phyloP scores from a whole-genome alignment of 2,113 vertebrate genomes.

The Promerops cafer region DNA sequence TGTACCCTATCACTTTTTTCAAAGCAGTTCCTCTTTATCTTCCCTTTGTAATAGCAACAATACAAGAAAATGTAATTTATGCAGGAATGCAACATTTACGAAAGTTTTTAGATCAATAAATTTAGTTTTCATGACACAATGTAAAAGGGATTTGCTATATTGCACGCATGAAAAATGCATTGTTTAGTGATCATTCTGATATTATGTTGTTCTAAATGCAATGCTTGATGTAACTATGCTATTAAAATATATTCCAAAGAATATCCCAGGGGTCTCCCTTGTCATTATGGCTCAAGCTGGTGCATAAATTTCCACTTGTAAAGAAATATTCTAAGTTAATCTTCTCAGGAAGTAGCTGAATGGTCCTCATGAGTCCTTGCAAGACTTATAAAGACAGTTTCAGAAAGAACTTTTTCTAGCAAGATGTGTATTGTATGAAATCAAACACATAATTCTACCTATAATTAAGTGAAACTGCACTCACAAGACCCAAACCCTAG shows the following conservation, averaged over 20 bases:
- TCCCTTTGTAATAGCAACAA: neutral
- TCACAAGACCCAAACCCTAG: neutral
- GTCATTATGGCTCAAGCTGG: slow-evolving; percentile 3
- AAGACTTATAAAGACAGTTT: neutral
- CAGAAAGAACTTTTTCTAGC: neutral
- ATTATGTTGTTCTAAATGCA: slow-evolving; percentile 14
- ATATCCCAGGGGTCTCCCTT: neutral
- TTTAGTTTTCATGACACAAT: neutral
- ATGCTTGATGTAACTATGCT: neutral
- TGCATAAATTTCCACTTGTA: slow-evolving; percentile 35
- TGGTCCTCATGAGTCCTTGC: neutral
- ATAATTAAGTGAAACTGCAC: neutral
- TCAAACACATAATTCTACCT: neutral
- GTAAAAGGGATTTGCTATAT: slow-evolving; percentile 11
- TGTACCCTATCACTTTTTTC: neutral
- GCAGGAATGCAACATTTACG: neutral
- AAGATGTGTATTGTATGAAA: neutral
- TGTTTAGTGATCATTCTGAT: slow-evolving; percentile 12
- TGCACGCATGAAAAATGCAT: neutral
- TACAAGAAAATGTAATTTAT: neutral
- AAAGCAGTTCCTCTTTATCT: neutral
- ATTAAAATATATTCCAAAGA: slow-evolving; percentile 29
- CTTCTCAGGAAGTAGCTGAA: slow-evolving; percentile 14
- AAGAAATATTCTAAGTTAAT: slow-evolving; percentile 5
- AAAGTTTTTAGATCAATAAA: slow-evolving; percentile 1